phyloP scores from a whole-genome alignment of 2,888 invertebrate genomes.

The Andrena trimmerana region DNA sequence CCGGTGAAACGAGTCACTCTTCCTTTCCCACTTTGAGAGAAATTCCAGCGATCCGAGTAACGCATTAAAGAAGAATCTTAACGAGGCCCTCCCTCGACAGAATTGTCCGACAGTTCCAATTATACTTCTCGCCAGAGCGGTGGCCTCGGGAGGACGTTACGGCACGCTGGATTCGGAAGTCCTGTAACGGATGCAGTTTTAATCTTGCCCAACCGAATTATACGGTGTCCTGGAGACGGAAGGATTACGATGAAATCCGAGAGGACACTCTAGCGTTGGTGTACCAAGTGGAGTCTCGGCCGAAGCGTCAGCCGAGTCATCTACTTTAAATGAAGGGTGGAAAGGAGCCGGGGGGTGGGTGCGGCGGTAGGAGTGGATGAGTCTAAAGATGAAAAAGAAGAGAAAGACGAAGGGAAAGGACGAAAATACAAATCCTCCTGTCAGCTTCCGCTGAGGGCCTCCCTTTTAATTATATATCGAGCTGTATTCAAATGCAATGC shows the following conservation, averaged over 20 bases:
- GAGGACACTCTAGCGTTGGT: constrained; percentile 24
- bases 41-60: constrained; percentile 38
- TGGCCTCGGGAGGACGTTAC: constrained; percentile 32
- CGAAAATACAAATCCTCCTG: too few species aligned
- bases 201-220: constrained; percentile 50
- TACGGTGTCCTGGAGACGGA: constrained; percentile 31
- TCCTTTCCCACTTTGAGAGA: constrained; percentile 21
- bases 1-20: background rate
- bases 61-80: constrained; percentile 57
- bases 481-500: constrained; percentile 19
- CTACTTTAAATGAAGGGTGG: constrained; percentile 27
- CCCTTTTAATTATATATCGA: constrained; percentile 13
- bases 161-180: constrained; percentile 40
- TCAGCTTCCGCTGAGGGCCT: too few species aligned
- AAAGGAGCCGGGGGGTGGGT: background rate
- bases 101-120: constrained; percentile 59
- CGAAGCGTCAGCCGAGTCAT: constrained; percentile 5
- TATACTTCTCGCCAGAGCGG: constrained; percentile 50
- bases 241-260: constrained; percentile 40
- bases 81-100: constrained; percentile 53
- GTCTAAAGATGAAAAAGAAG: too few species aligned
- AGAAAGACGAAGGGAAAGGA: too few species aligned
- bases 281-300: background rate
- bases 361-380: too few species aligned
- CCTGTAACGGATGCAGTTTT: constrained; percentile 53